These are phyloP conservation scores for Syrphus vitripennis DNA, from an alignment of 2,888 invertebrate species.

Conservation along the genomic window DNA sequence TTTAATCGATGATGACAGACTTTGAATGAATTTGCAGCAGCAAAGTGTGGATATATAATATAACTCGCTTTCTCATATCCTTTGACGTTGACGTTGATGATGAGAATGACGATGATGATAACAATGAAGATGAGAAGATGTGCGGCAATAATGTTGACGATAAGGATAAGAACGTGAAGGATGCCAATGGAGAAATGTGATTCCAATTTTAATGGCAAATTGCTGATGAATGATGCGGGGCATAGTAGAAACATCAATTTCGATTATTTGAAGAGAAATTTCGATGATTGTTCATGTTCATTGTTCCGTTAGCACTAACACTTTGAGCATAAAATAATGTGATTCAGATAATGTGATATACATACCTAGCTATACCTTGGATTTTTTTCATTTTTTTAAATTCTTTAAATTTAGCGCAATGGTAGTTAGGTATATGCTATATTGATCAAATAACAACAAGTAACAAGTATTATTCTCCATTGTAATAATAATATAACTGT, in stretches of 20 bases:
- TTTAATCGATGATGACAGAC: slow-evolving; percentile 68
- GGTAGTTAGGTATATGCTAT: no score
- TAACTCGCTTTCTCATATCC: slow-evolving; percentile 37
- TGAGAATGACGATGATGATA: slow-evolving; percentile 7
- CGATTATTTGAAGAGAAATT: slow-evolving; percentile 1
- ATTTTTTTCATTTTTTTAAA: no score
- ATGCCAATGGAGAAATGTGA: slow-evolving; percentile 52
- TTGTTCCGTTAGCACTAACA: background rate
- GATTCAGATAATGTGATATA: background rate
- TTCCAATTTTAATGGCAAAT: slow-evolving; percentile 63
- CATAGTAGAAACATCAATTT: background rate
- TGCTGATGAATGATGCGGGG: slow-evolving; percentile 44
- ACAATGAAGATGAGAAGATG: slow-evolving; percentile 11
- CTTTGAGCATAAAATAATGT: background rate
- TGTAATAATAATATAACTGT: no score
- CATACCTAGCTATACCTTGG: background rate
- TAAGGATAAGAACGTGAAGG: slow-evolving; percentile 40
- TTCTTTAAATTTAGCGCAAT: no score
- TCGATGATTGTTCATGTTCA: background rate
- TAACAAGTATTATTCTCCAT: no score
- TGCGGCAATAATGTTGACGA: slow-evolving; percentile 14
- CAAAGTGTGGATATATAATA: slow-evolving; percentile 19
- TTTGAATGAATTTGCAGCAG: slow-evolving; percentile 58
- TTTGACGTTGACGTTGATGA: slow-evolving; percentile 37
- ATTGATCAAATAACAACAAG: no score